Conservation (phyloP, 1,140 invertebrate genomes). For the Andricus grossulariae region DNA sequence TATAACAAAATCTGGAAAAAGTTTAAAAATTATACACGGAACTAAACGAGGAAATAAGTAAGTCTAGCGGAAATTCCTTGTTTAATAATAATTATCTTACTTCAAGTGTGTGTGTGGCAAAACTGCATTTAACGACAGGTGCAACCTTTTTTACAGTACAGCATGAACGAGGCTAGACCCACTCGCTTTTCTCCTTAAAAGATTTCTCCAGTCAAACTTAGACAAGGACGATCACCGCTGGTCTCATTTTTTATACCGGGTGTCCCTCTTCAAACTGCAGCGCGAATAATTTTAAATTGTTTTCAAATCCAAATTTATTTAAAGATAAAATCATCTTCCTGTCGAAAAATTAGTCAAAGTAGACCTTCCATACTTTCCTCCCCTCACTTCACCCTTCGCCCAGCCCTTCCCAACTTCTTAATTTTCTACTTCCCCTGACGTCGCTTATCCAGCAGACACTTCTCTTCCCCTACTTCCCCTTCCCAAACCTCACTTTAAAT, state of each 20-base stretch:
- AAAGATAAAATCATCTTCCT: not conserved
- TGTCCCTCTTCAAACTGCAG: constrained; percentile 33
- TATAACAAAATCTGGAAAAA: no score
- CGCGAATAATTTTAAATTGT: no score
- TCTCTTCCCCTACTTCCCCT: no score
- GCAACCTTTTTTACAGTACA: not conserved
- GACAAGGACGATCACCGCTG: constrained; percentile 33
- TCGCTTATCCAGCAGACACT: no score
- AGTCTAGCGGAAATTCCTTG: not conserved
- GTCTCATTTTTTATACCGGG: constrained; percentile 37
- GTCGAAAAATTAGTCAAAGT: not conserved
- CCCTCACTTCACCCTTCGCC: no score
- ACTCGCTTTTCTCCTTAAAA: constrained; percentile 44
- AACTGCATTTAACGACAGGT: constrained; percentile 40
- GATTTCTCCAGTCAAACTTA: constrained; percentile 45
- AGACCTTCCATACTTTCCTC: no score
- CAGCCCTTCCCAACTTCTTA: no score
- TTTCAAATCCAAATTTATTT: no score
- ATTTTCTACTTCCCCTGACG: no score
- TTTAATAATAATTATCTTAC: not conserved
- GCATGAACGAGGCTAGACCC: constrained; percentile 11
- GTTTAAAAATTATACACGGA: no score
- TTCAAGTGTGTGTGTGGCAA: constrained; percentile 23
- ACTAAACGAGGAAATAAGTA: no score
- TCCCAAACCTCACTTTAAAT: no score